Conservation (phyloP, 35 echinoderm and acorn worm genomes). For the Strongylocentrotus purpuratus region DNA sequence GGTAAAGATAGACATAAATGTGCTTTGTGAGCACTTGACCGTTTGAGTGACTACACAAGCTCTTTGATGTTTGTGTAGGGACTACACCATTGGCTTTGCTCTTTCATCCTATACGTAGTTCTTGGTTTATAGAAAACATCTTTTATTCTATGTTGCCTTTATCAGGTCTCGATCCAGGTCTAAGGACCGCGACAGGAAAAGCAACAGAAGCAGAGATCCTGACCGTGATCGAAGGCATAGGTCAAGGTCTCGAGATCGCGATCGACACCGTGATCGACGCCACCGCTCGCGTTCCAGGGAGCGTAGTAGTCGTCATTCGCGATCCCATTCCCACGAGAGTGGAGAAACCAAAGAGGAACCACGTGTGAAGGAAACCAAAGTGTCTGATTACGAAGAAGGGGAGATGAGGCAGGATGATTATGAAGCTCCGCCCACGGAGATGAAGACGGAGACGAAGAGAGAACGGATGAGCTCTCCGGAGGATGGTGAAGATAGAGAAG, state of each 20-base stretch:
- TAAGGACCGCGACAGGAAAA: background rate
- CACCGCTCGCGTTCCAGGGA: conserved; percentile 28
- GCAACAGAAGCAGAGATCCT: background rate
- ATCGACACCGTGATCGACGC: conserved; percentile 40
- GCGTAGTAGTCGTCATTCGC: conserved; percentile 7
- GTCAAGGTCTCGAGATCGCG: conserved; percentile 63
- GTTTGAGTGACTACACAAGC: too few species aligned
- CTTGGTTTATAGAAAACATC: too few species aligned
- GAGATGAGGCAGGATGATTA: conserved; percentile 48
- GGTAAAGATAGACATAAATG: too few species aligned
- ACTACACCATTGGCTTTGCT: too few species aligned
- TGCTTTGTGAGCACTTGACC: too few species aligned
- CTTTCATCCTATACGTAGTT: too few species aligned
- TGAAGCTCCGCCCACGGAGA: background rate
- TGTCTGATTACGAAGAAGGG: conserved; percentile 32
- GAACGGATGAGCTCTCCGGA: background rate
- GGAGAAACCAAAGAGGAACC: background rate
- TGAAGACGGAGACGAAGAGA: background rate
- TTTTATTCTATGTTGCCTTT: too few species aligned
- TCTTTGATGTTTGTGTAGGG: too few species aligned
- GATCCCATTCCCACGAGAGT: conserved; percentile 38
- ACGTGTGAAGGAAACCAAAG: background rate
- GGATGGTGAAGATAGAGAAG: conserved; percentile 24
- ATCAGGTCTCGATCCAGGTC: background rate
- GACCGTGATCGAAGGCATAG: conserved; percentile 43